Percentiles rank a stretch among this genome's conserved stretches.
Evolutionary conservation across 2,797 vertebrate species (phyloP).

Genomic region (Notoglanidium macrostoma): DNA sequence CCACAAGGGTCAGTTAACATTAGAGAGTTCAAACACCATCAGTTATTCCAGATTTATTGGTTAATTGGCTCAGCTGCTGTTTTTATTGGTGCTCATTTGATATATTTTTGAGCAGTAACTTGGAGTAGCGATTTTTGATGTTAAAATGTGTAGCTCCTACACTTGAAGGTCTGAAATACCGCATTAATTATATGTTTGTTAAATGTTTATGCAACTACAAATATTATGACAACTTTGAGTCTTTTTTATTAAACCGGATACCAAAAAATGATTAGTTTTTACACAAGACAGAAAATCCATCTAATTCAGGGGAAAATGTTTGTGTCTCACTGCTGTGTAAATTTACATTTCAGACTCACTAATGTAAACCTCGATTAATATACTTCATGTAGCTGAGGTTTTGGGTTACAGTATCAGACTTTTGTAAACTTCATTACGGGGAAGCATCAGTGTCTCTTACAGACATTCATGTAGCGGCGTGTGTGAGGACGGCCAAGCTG

Average conservation of each 20-base stretch:
- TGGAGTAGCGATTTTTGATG: not conserved
- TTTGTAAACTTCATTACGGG: not conserved
- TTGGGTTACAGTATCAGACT: not conserved
- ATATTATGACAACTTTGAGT: not conserved
- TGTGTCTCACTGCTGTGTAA: not conserved
- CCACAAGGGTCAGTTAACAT: not conserved
- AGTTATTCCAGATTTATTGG: not conserved
- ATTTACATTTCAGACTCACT: not conserved
- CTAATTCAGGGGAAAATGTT: not conserved
- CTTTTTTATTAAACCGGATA: no score
- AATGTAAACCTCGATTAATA: not conserved
- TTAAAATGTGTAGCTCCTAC: not conserved
- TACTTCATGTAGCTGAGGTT: not conserved
- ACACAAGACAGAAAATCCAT: not conserved
- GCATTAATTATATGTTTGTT: not conserved
- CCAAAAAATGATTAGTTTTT: not conserved
- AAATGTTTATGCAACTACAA: not conserved
- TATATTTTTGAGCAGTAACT: not conserved
- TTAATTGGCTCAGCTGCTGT: not conserved
- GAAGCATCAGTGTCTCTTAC: not conserved
- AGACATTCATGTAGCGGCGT: slow-evolving; percentile 24
- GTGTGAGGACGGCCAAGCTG: slow-evolving; percentile 24
- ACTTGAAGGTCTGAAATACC: not conserved
- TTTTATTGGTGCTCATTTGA: not conserved
- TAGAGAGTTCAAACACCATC: not conserved